These are phyloP conservation scores for Coluber constrictor DNA, from an alignment of 2,797 vertebrate genomes.

Conservation along the genomic window DNA sequence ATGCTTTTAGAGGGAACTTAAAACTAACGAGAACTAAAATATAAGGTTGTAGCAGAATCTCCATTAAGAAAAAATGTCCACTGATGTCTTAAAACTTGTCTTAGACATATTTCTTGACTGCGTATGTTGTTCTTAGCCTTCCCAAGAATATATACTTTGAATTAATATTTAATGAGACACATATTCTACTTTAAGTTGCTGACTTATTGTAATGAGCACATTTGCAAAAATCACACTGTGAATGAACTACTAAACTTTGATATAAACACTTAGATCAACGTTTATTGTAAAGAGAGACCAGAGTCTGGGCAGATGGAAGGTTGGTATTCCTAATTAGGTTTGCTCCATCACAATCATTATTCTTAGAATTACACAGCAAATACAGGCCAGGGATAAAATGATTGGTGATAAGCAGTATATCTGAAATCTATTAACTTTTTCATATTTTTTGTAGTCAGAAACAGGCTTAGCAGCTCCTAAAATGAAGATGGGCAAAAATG, in stretches of 20 bases:
- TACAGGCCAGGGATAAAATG: fast-evolving
- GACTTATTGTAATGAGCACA: not conserved
- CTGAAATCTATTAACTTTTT: not conserved
- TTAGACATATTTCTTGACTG: not conserved
- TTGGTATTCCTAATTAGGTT: fast-evolving
- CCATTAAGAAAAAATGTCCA: not conserved
- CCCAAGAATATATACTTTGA: not conserved
- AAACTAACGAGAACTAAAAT: not conserved
- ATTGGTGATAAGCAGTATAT: not conserved
- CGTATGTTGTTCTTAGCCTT: not conserved
- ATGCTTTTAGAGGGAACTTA: fast-evolving
- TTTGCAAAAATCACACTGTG: not conserved
- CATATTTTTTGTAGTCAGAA: fast-evolving
- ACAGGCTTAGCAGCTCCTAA: not conserved
- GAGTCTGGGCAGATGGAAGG: not conserved
- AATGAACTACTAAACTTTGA: not conserved
- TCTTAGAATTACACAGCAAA: not conserved
- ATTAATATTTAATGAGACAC: not conserved
- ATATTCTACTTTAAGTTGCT: not conserved
- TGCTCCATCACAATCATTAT: not conserved
- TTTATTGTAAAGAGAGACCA: not conserved
- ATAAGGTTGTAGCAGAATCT: not conserved
- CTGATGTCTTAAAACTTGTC: not conserved
- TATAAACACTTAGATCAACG: not conserved
- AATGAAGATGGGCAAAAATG: fast-evolving